A percentile compares a stretch with the other conserved stretches of the same genome.
Evolutionary conservation across 1,140 invertebrate genomes (phyloP).

Genomic region (Epicauta chinensis): DNA sequence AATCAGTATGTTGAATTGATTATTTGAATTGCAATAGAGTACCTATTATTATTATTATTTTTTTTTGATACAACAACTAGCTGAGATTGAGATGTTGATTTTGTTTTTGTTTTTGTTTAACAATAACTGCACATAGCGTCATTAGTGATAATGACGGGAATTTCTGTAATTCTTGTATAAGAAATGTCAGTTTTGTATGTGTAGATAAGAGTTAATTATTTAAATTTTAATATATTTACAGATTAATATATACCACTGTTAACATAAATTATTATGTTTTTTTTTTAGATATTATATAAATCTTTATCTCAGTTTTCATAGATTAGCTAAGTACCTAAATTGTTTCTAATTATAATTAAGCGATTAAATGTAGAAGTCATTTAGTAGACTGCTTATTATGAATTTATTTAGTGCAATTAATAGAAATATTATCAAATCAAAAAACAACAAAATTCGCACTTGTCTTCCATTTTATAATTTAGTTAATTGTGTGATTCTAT

Average conservation of each 20-base stretch:
- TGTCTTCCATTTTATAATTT: slow-evolving; percentile 26
- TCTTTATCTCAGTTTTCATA: slow-evolving; percentile 14
- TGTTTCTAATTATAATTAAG: background rate
- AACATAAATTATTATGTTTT: slow-evolving; percentile 21
- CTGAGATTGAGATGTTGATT: too few species aligned
- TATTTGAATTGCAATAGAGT: background rate
- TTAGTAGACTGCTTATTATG: slow-evolving; percentile 10
- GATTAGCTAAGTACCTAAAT: slow-evolving; percentile 13
- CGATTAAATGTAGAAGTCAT: background rate
- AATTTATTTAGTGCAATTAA: slow-evolving; percentile 17
- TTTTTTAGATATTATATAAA: slow-evolving; percentile 8
- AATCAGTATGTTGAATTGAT: slow-evolving; percentile 35
- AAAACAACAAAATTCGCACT: slow-evolving; percentile 26
- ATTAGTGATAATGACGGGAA: too few species aligned
- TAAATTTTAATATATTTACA: too few species aligned
- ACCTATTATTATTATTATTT: too few species aligned
- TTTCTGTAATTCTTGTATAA: too few species aligned
- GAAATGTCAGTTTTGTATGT: too few species aligned
- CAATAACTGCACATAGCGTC: too few species aligned
- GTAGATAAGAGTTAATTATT: too few species aligned
- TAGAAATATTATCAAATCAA: slow-evolving; percentile 1
- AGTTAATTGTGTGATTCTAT: slow-evolving; percentile 10
- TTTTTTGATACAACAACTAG: too few species aligned
- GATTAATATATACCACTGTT: slow-evolving; percentile 24
- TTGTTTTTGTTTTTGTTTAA: too few species aligned